Base-by-base conservation (phyloP, 2,113 vertebrate genomes). In the Carettochelys insculpta region DNA sequence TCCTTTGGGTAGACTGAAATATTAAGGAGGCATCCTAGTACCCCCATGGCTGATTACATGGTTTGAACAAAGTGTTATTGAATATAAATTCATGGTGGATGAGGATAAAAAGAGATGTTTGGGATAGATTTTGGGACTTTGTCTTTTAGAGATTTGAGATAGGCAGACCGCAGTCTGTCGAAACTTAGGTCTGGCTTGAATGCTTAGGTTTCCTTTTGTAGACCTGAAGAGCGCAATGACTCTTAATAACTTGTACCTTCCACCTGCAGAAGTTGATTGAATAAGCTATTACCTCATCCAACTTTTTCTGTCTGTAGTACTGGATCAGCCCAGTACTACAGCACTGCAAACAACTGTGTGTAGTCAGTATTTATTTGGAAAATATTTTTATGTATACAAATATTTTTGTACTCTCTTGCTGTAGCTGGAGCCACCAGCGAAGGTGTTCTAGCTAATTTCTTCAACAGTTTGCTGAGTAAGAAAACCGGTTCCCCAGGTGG, bases 401-500 rank as follows among this genome's bases (percentile, higher is more conserved):
- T 88, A 61, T 89, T 83, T 31, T 85, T 65, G 38, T 43, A 56
- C 25, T 53, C 45, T 31, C 47, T 65, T 45, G 9, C 53, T 95
- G 47, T 93, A 99, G 97, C 98, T 97, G 99, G 99, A 98, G 99
- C 99, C 95, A 99, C 99, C 87, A 99, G 99, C 58, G 99, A 99
- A 98, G 99, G 99, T 11, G 99, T 99, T 83, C 97, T 99, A 96
- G 99, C 99, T 82, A 99, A 99, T 95, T 99, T 99, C 97, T 99
- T 99, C 96, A 99, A 99, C 95, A 99, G 99, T 92, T 98, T 99
- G 92, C 96, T 99, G 97, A 99, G 98, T 95, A 99, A 99, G 97
- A 99, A 99, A 98, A 98, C 99, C 7, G 99, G 99, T 24, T 98
- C 99, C 56, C 98, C 98, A 4, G 98, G 98, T 14, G 97, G 99